Evolutionary conservation across 2,888 invertebrate species (phyloP).

Genomic region (Leucozona laternaria): DNA sequence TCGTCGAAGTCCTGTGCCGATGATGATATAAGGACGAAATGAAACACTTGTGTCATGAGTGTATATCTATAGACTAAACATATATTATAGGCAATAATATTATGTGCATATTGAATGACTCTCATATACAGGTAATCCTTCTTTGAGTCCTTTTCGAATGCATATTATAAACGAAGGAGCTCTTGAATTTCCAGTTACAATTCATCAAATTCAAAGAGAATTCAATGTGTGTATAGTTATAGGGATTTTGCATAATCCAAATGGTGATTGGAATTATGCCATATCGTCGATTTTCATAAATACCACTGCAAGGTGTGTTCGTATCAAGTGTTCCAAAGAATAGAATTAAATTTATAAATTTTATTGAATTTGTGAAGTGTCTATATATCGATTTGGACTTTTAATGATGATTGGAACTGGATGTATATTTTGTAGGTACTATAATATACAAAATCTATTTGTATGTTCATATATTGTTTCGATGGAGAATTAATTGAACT

Average conservation of each 20-base stretch:
- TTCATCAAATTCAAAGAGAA: conserved; percentile 50
- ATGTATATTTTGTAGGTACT: not conserved
- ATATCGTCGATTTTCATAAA: conserved; percentile 20
- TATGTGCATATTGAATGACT: conserved; percentile 62
- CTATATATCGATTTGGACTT: not conserved
- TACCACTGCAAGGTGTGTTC: conserved; percentile 23
- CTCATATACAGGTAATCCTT: conserved; percentile 43
- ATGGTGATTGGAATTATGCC: conserved; percentile 42
- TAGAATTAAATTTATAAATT: conserved; percentile 33
- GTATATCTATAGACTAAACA: not conserved
- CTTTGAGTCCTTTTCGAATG: conserved; percentile 47
- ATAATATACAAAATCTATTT: not conserved
- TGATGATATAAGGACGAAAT: conserved; percentile 9
- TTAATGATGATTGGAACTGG: not conserved
- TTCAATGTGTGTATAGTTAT: conserved; percentile 36
- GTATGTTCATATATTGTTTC: no score
- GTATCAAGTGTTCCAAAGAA: conserved; percentile 43
- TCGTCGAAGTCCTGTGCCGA: no score
- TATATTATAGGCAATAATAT: conserved; percentile 24
- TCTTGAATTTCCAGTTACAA: conserved; percentile 39
- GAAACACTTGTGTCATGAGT: conserved; percentile 42
- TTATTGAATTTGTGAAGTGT: not conserved
- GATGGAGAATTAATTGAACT: no score
- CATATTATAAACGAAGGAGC: not conserved
- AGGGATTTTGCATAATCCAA: conserved; percentile 57